These are phyloP conservation scores for Psittacula derbiana DNA, from an alignment of 2,797 vertebrate genomes.

Conservation along the genomic window DNA sequence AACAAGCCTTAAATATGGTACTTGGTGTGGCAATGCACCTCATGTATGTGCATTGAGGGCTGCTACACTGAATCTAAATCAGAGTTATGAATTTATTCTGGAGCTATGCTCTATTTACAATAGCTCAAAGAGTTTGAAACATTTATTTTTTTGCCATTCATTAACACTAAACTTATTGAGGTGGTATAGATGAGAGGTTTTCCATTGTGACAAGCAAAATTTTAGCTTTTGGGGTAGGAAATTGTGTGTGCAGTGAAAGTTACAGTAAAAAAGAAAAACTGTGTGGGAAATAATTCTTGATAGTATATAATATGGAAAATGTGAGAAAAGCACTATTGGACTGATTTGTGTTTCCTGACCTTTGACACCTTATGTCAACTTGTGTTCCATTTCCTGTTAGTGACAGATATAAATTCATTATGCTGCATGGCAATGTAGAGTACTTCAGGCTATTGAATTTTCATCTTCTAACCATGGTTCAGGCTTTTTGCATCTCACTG, in stretches of 20 bases:
- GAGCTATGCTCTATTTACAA: not conserved
- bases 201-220: not conserved
- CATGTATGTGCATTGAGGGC: not conserved
- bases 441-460: not conserved
- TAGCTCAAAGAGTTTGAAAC: not conserved
- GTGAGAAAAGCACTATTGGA: not conserved
- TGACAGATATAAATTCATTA: not conserved
- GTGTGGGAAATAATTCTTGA: conserved; percentile 1
- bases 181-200: not conserved
- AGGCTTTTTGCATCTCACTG: not conserved
- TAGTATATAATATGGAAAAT: conserved; percentile 34
- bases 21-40: not conserved
- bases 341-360: conserved; percentile 36
- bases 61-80: not conserved
- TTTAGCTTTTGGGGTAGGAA: not conserved
- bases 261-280: conserved; percentile 1
- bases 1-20: not conserved
- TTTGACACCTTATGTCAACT: not conserved
- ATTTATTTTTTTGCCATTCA: not conserved
- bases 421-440: not conserved
- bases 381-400: conserved; percentile 11
- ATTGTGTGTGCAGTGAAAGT: not conserved
- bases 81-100: not conserved
- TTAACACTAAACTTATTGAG: not conserved
- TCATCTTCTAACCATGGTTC: not conserved